Percentiles rank a stretch among this genome's conserved stretches.
Conservation (phyloP, 2,113 vertebrate species). For the Carettochelys insculpta region DNA sequence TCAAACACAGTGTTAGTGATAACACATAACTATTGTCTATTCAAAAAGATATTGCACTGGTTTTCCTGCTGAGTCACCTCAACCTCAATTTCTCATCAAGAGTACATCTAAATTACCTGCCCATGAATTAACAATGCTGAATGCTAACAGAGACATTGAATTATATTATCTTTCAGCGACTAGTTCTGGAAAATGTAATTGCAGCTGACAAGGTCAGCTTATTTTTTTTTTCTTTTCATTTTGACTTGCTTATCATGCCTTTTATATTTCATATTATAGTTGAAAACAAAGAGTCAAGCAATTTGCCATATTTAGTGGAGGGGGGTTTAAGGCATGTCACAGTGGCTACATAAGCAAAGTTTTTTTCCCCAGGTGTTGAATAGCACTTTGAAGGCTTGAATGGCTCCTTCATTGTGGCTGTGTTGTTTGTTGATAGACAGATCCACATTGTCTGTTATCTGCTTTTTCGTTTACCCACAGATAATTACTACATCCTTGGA, state of each 20-base stretch:
- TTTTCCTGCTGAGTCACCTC: constrained; percentile 65
- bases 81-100: constrained; percentile 65
- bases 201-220: constrained; percentile 27
- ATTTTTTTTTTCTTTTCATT: background rate
- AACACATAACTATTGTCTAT: constrained; percentile 41
- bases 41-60: constrained; percentile 42
- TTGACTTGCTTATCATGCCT: background rate
- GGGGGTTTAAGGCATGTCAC: background rate
- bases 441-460: background rate
- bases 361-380: background rate
- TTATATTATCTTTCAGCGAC: constrained; percentile 58
- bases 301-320: background rate
- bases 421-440: background rate
- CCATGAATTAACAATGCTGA: constrained; percentile 64
- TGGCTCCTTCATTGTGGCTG: background rate
- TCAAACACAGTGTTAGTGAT: background rate
- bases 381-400: background rate
- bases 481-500: background rate
- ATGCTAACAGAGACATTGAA: constrained; percentile 59
- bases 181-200: constrained; percentile 34
- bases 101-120: constrained; percentile 62
- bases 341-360: background rate
- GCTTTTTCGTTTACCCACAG: background rate
- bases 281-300: background rate
- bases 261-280: background rate